phyloP scores from a whole-genome alignment of 2,888 invertebrate genomes.

The Reticulitermes lucifugus region DNA sequence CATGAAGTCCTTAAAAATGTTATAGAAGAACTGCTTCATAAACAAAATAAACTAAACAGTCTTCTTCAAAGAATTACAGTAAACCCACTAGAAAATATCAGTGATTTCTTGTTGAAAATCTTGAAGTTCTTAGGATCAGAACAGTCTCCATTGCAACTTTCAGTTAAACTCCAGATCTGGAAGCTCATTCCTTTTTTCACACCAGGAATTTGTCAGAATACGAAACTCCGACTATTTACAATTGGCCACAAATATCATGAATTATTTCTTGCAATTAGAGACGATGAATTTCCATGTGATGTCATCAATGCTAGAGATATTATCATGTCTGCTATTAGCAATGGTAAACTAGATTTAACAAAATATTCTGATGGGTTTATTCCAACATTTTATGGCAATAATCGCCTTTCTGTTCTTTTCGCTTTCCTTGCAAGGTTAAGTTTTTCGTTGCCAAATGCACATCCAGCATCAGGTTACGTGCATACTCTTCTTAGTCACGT shows the following conservation, averaged over 20 bases:
- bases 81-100: background rate
- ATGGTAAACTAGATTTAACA: background rate
- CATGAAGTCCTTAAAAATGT: background rate
- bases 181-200: background rate
- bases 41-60: background rate
- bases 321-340: conserved; percentile 21
- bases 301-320: conserved; percentile 23
- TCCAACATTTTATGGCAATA: conserved; percentile 9
- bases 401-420: conserved; percentile 5
- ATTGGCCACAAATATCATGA: background rate
- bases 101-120: background rate
- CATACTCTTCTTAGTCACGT: conserved; percentile 26
- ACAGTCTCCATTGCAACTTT: conserved; percentile 1
- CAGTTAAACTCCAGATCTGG: background rate
- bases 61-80: background rate
- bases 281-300: conserved; percentile 37
- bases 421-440: conserved; percentile 27
- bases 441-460: conserved; percentile 18
- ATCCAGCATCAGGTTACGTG: conserved; percentile 38
- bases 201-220: background rate
- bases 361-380: background rate
- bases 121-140: conserved; percentile 3
- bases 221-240: background rate
- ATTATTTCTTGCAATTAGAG: conserved; percentile 17
- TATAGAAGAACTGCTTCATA: background rate